These are phyloP conservation scores for Itoplectis maculator DNA, from an alignment of 2,888 invertebrate species.

Conservation along the genomic window DNA sequence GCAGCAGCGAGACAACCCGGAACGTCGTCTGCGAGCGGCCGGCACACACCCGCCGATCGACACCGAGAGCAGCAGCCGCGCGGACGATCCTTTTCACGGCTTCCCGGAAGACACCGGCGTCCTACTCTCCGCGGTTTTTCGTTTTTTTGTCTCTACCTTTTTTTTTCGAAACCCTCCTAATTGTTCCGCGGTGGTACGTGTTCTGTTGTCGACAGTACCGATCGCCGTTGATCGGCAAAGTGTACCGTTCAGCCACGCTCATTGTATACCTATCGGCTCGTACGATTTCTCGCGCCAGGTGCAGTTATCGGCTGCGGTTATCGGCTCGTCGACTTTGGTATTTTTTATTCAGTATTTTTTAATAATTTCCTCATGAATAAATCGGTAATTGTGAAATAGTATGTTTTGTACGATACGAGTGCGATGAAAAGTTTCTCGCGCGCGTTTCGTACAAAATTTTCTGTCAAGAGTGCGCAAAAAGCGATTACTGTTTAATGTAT, in stretches of 20 bases:
- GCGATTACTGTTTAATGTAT: no score
- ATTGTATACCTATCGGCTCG: conserved; percentile 40
- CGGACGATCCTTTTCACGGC: conserved; percentile 74
- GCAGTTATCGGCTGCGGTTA: no score
- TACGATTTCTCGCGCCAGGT: conserved; percentile 69
- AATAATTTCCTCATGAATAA: no score
- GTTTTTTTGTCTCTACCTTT: conserved; percentile 69
- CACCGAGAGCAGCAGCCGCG: not conserved
- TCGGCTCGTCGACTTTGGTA: no score
- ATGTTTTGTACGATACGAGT: no score
- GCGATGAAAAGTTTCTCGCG: no score
- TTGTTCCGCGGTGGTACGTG: conserved; percentile 75
- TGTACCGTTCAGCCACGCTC: conserved; percentile 29
- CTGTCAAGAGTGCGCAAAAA: no score
- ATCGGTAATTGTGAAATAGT: no score
- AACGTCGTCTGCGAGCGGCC: no score
- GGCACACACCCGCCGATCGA: conserved; percentile 36
- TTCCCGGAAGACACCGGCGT: conserved; percentile 79
- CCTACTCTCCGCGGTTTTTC: conserved; percentile 65
- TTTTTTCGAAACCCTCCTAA: conserved; percentile 59
- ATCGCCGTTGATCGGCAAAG: conserved; percentile 29
- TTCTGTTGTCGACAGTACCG: conserved; percentile 72
- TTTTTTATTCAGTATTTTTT: no score
- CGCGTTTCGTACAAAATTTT: no score
- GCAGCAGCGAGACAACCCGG: not conserved